Conservation (phyloP, 2,113 vertebrate genomes). For the Formicarius rufipectus region DNA sequence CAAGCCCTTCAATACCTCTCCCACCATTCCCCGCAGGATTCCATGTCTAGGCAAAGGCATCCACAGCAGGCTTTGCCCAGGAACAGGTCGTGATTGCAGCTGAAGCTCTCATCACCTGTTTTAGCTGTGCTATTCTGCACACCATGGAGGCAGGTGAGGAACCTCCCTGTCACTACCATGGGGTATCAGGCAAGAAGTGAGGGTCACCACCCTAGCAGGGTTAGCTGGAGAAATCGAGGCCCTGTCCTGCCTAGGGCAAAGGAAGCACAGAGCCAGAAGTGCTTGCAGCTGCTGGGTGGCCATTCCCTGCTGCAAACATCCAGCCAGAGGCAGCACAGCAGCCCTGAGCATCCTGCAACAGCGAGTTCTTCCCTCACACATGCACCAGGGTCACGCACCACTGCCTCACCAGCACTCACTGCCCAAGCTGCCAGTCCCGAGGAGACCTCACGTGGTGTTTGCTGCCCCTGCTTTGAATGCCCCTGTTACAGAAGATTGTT, state of each 20-base stretch:
- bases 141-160: fast-evolving
- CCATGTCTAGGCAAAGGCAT: not conserved
- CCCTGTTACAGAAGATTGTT: not conserved
- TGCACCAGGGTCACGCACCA: fast-evolving
- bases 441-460: not conserved
- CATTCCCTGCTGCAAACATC: not conserved
- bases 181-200: not conserved
- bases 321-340: not conserved
- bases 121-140: not conserved
- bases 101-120: not conserved
- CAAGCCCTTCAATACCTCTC: not conserved
- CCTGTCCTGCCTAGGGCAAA: not conserved
- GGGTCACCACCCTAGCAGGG: not conserved
- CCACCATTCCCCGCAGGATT: fast-evolving
- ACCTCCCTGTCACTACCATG: fast-evolving
- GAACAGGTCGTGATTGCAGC: not conserved
- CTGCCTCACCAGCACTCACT: not conserved
- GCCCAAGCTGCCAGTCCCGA: not conserved
- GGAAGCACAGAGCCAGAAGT: not conserved
- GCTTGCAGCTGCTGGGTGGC: not conserved
- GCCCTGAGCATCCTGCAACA: not conserved
- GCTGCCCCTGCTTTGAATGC: not conserved
- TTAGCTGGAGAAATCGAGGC: not conserved
- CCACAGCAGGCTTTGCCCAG: not conserved
- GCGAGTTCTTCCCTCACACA: fast-evolving